phyloP scores from a whole-genome alignment of 2,797 vertebrate species.

The Anguilla marmorata region DNA sequence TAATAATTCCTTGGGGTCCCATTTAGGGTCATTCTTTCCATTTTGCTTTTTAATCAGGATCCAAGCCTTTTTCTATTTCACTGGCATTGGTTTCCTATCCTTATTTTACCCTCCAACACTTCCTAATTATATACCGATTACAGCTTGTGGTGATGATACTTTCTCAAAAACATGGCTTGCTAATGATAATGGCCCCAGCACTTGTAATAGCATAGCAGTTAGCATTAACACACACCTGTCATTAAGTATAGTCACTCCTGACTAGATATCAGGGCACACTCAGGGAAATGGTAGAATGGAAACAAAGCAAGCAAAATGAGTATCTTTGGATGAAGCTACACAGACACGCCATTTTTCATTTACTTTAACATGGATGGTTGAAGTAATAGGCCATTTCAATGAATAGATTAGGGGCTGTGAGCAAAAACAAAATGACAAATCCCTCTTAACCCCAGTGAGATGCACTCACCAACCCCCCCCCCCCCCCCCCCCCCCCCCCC shows the following conservation, averaged over 20 bases:
- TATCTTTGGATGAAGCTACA: slow-evolving; percentile 58
- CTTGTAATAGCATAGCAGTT: slow-evolving; percentile 36
- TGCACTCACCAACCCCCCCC: slow-evolving; percentile 70
- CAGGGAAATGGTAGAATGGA: not conserved
- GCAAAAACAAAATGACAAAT: slow-evolving; percentile 96
- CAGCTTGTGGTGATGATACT: slow-evolving; percentile 22
- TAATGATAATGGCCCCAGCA: slow-evolving; percentile 7
- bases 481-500: slow-evolving; percentile 28
- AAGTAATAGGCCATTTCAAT: slow-evolving; percentile 86
- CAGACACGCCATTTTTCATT: slow-evolving; percentile 85
- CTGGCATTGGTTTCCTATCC: not conserved
- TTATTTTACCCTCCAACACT: slow-evolving; percentile 31
- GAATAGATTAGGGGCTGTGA: slow-evolving; percentile 94
- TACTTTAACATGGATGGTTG: slow-evolving; percentile 82
- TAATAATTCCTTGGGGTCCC: not conserved
- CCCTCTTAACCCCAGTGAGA: slow-evolving; percentile 90
- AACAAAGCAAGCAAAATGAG: slow-evolving; percentile 56
- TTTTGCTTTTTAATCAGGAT: slow-evolving; percentile 5
- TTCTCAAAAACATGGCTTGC: not conserved
- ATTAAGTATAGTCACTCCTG: slow-evolving; percentile 34
- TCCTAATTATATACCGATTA: slow-evolving; percentile 44
- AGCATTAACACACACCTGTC: slow-evolving; percentile 48
- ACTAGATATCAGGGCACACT: slow-evolving; percentile 36
- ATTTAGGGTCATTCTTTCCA: not conserved
- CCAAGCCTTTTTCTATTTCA: slow-evolving; percentile 10